Base-by-base conservation (phyloP, 2,113 vertebrate species). In the Corythornis cristatus region DNA sequence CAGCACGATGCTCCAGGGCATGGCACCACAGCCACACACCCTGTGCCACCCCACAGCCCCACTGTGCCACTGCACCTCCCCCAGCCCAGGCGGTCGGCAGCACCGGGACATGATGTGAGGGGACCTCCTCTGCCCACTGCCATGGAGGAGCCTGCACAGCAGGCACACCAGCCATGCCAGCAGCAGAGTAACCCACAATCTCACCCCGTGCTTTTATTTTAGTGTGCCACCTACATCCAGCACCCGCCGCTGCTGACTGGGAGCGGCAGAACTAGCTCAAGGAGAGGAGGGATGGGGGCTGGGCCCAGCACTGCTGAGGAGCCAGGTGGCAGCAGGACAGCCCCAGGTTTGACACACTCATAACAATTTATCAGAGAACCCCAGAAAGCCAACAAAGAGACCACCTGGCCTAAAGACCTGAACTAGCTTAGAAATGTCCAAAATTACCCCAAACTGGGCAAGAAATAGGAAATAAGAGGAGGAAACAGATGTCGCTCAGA, bases 401-500 rank as follows among this genome's bases (percentile, higher is more conserved):
- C n/a, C 64, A 68, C 9, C 35, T 8, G 33, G 18, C 71, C 57
- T 2, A n/a, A 82, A 83, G n/a, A 48, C 23, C 50, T 35, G 3
- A 82, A 40, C 15, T 3, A 13, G 3, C 22, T 61, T 21, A 51
- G 43, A 51, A 58, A 67, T 31, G 40, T 33, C 56, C 62, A 28
- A 56, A 87, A 87, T 46, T 13, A 62, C 56, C 60, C 40, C 28
- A 77, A 73, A 86, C 61, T 21, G 8, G n/a, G 56, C 26, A 76
- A 76, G 22, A 80, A 81, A 42, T 14, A 46, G 19, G 53, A 10
- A 65, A 65, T 18, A 87, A 81, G 86, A 70, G 60, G 50, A 92
- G 91, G 91, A 96, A 95, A 93, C 93, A 94, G 95, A 70, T 94
- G 88, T 88, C 94, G 58, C 12, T 51, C 35, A 33, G 48, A 74